Conservation (phyloP, 2,113 vertebrate genomes). For the Scomber japonicus region DNA sequence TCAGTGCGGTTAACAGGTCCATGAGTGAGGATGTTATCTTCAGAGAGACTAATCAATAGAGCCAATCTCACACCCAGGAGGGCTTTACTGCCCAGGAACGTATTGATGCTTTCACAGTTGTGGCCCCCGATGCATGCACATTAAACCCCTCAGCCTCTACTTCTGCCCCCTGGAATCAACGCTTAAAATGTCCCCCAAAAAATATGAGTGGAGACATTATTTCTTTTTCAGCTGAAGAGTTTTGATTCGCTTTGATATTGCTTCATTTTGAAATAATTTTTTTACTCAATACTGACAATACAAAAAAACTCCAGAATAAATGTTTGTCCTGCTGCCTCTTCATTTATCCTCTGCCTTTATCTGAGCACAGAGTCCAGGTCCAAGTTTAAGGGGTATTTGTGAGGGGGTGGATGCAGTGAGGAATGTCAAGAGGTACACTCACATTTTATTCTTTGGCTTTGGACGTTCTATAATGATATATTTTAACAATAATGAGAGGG, state of each 20-base stretch:
- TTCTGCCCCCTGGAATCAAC: slow-evolving; percentile 16
- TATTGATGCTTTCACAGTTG: slow-evolving; percentile 64
- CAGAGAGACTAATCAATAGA: slow-evolving; percentile 63
- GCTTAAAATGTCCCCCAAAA: slow-evolving; percentile 1
- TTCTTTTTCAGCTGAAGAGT: slow-evolving; percentile 22
- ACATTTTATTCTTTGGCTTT: neutral
- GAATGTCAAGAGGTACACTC: slow-evolving; percentile 5
- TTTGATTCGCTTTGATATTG: slow-evolving; percentile 25
- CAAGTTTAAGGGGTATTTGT: slow-evolving; percentile 15
- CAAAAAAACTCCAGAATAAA: neutral
- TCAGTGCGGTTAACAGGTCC: slow-evolving; percentile 8
- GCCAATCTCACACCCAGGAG: slow-evolving; percentile 59
- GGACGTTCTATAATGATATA: slow-evolving; percentile 35
- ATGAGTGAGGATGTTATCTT: slow-evolving; percentile 56
- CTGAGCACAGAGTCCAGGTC: neutral
- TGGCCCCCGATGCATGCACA: slow-evolving; percentile 25
- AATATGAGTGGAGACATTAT: neutral
- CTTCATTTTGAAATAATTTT: slow-evolving; percentile 15
- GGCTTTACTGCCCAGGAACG: slow-evolving; percentile 41
- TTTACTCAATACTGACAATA: neutral
- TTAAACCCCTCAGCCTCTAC: slow-evolving; percentile 21
- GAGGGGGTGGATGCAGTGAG: neutral
- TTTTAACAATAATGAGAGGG: neutral
- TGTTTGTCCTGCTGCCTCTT: slow-evolving; percentile 9
- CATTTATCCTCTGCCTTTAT: slow-evolving; percentile 25